Percentiles rank a stretch among this genome's conserved stretches.
These are phyloP conservation scores for Lamellibrachia luymesi DNA, from an alignment of 1,140 invertebrate species.

Conservation along the genomic window DNA sequence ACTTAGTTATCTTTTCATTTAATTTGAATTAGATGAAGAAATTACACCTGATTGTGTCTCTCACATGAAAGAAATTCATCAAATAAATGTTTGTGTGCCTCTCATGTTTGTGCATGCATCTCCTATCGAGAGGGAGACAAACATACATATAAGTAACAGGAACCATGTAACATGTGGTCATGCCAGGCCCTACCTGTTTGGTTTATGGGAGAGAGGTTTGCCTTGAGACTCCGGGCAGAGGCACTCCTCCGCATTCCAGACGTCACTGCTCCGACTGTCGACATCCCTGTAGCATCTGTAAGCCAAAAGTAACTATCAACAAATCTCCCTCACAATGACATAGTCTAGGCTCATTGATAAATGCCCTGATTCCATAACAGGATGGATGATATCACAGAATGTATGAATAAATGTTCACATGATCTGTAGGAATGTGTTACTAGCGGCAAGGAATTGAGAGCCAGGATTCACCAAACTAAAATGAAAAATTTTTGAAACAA, in stretches of 20 bases:
- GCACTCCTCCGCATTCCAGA: constrained; percentile 19
- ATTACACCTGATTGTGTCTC: too few relatives aligned
- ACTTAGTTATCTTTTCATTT: too few relatives aligned
- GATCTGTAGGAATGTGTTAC: neutral
- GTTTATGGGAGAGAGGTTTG: neutral
- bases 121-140: neutral
- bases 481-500: too few relatives aligned
- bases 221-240: constrained; percentile 13
- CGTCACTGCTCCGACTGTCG: neutral
- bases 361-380: neutral
- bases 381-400: neutral
- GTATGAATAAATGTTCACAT: neutral
- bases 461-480: too few relatives aligned
- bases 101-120: too few relatives aligned
- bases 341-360: neutral
- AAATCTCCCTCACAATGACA: neutral
- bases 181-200: neutral
- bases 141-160: neutral
- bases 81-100: too few relatives aligned
- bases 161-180: neutral
- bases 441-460: too few relatives aligned
- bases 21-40: too few relatives aligned
- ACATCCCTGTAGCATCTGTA: neutral
- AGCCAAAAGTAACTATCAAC: neutral
- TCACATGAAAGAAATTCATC: too few relatives aligned